Percentiles rank a stretch among this genome's conserved stretches.
Evolutionary conservation across 1,140 invertebrate genomes (phyloP).

Genomic region (Lepidostoma basale): DNA sequence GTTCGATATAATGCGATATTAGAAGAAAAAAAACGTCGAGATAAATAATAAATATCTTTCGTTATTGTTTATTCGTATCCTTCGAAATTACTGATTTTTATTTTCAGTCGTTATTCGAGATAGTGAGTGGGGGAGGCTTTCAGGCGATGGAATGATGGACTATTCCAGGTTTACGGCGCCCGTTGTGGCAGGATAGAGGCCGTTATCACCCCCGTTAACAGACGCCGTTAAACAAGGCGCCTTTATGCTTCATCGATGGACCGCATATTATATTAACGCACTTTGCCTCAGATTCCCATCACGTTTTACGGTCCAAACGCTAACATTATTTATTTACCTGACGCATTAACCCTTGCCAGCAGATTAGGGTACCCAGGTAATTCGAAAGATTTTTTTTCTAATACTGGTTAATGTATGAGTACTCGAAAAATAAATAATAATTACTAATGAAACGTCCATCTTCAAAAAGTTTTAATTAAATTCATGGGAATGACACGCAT

Average conservation of each 20-base stretch:
- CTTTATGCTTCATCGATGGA: slow-evolving; percentile 1
- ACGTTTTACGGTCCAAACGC: neutral
- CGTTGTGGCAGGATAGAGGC: neutral
- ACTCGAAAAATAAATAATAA: too few relatives aligned
- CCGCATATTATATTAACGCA: slow-evolving; percentile 10
- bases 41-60: neutral
- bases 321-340: neutral
- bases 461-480: too few relatives aligned
- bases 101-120: neutral
- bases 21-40: neutral
- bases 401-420: too few relatives aligned
- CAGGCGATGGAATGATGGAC: neutral
- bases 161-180: neutral
- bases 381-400: too few relatives aligned
- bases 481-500: too few relatives aligned
- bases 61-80: neutral
- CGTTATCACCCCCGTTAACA: slow-evolving; percentile 4
- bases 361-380: too few relatives aligned
- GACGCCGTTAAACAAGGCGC: neutral
- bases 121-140: neutral
- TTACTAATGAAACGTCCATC: too few relatives aligned
- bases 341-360: neutral
- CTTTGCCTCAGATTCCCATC: neutral
- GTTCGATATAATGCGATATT: too few relatives aligned
- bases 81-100: neutral